Evolutionary conservation across 2,888 invertebrate genomes (phyloP), one percentile per base, ranked within the genome.

Genomic region (Seira sanloemensis): DNA sequence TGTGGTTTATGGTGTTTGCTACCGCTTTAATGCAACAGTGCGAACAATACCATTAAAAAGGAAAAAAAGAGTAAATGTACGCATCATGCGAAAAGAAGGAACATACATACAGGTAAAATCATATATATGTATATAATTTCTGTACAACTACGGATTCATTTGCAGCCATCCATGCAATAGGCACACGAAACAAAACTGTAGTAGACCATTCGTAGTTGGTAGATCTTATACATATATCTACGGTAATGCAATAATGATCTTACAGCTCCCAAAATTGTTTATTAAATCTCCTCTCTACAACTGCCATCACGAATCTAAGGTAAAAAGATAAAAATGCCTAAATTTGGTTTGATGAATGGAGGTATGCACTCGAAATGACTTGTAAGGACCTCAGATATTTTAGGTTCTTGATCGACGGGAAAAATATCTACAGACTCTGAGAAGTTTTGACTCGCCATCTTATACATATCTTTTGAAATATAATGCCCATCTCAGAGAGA

Each of bases 171-270:
- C 54, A 73, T 74, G 68, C 76, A 67, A 12, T 54, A 21, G 54
- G 65, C 66, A 79, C 73, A 68, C 68, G 27, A 77, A 74, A 81
- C 21, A 69, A 74, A 66, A 75, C 23, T 62, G 5, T 12, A 37
- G 37, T 9, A 12, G 37, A 37, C 5, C 5, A 37, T 5, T 12
- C 37, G 7, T 37, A 9, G 37, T 37, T 37, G n/a, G n/a, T n/a
- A n/a, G n/a, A 50, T 50, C 50, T 50, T n/a, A n/a, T n/a, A n/a
- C 50, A 18, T 50, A 18, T 50, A 18, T 23, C 16, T 62, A 62
- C 62, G 68, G 74, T 82, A 78, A 78, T 73, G 72, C 77, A 78
- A 68, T 78, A 83, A 83, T 73, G 62, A 83, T 78, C 77, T 78
- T 83, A 82, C 72, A 78, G 50, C 73, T 77, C 25, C 77, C 73